These are phyloP conservation scores for Agriopis marginaria DNA, from an alignment of 2,888 invertebrate genomes.

Conservation along the genomic window DNA sequence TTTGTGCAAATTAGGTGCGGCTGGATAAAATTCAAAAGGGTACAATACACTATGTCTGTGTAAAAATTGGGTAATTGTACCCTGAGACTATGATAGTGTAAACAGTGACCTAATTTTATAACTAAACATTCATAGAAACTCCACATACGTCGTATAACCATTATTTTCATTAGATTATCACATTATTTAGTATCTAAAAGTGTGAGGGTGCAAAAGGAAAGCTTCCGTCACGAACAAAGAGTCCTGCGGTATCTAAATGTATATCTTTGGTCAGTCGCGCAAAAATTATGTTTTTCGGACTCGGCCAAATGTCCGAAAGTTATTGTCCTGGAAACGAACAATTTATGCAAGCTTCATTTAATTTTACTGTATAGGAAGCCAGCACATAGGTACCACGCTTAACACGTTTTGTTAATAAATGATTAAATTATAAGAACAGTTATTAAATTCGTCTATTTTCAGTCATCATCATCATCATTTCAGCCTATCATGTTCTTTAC, in stretches of 20 bases:
- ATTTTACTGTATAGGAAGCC: slow-evolving; percentile 48
- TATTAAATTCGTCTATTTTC: no score
- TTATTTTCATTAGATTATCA: slow-evolving; percentile 3
- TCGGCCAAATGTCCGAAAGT: slow-evolving; percentile 61
- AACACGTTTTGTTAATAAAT: no score
- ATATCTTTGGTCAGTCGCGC: slow-evolving; percentile 85
- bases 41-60: no score
- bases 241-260: slow-evolving; percentile 82
- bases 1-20: no score
- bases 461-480: no score
- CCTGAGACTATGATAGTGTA: no score
- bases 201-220: slow-evolving; percentile 63
- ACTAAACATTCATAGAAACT: not conserved
- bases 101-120: not conserved
- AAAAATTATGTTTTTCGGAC: slow-evolving; percentile 86
- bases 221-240: slow-evolving; percentile 75
- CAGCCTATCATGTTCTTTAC: no score
- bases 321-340: slow-evolving; percentile 71
- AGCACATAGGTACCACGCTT: not conserved
- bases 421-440: no score
- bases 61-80: no score
- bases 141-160: not conserved
- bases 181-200: slow-evolving; percentile 56
- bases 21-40: no score
- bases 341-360: slow-evolving; percentile 71